phyloP scores from a whole-genome alignment of 2,888 invertebrate genomes.

The Lagria hirta region DNA sequence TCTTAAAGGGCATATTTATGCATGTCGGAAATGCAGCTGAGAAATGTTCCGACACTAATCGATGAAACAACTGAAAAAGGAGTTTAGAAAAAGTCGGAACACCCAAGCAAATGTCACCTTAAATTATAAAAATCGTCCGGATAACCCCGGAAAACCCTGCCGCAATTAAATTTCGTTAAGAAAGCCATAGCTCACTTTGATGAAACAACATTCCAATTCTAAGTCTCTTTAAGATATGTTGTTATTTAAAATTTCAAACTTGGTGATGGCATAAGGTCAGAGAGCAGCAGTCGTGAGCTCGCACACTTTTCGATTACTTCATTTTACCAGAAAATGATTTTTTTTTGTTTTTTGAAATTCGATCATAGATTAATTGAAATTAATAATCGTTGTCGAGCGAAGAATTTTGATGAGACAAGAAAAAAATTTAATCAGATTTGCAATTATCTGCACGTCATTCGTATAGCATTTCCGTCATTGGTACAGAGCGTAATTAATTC shows the following conservation, averaged over 20 bases:
- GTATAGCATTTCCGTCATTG: constrained; percentile 6
- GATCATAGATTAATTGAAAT: not conserved
- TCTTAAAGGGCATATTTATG: no score
- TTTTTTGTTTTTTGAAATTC: no score
- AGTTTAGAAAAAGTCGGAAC: no score
- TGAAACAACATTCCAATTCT: constrained; percentile 3
- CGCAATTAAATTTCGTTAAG: constrained; percentile 12
- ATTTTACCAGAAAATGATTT: no score
- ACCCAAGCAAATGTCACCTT: no score
- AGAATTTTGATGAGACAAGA: no score
- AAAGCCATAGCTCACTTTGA: constrained; percentile 9
- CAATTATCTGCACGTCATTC: constrained; percentile 4
- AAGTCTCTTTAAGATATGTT: constrained; percentile 1
- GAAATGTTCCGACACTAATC: no score
- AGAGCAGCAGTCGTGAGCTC: constrained; percentile 12
- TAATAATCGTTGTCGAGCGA: not conserved
- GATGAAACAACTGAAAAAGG: no score
- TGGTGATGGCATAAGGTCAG: constrained; percentile 15
- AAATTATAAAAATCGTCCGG: no score
- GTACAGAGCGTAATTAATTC: constrained; percentile 11
- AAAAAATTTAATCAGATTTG: constrained; percentile 3
- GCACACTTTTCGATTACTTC: constrained; percentile 4
- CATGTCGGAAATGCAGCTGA: no score
- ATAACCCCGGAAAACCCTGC: no score
- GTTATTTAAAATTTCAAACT: constrained; percentile 7